phyloP scores from a whole-genome alignment of 1,140 invertebrate species.

The Drosophila lacteicornis region DNA sequence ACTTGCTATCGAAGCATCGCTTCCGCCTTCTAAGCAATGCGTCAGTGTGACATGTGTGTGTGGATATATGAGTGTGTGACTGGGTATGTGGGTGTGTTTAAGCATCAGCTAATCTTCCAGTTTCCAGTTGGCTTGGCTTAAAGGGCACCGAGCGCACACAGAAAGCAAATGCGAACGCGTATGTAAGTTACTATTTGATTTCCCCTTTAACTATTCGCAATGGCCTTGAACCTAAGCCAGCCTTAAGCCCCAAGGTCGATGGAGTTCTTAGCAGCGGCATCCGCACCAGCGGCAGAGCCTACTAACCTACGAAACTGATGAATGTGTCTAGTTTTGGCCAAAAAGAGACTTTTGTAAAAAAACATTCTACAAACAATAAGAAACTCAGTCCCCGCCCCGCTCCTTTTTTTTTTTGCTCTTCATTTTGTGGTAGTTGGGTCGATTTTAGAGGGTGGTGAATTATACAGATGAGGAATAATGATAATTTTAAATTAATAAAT shows the following conservation, averaged over 20 bases:
- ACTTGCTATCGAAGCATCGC: constrained; percentile 10
- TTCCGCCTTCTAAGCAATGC: constrained; percentile 22
- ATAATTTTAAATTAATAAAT: background rate
- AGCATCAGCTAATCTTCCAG: constrained; percentile 68
- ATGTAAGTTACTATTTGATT: constrained; percentile 66
- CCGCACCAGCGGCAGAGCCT: constrained; percentile 42
- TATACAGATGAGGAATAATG: background rate
- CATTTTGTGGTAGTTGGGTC: constrained; percentile 4
- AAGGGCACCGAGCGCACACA: constrained; percentile 51
- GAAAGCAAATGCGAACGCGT: constrained; percentile 32
- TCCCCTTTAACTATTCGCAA: constrained; percentile 30
- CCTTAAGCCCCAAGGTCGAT: constrained; percentile 3
- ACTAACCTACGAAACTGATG: constrained; percentile 56
- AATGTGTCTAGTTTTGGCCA: constrained; percentile 71
- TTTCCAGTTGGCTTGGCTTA: constrained; percentile 80
- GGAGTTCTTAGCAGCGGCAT: constrained; percentile 27
- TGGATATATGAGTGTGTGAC: background rate
- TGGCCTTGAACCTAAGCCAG: constrained; percentile 51
- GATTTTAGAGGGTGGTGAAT: background rate
- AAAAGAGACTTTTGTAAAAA: constrained; percentile 5
- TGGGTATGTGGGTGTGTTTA: constrained; percentile 18
- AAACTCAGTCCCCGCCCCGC: background rate
- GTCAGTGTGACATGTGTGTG: background rate
- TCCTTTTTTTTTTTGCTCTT: background rate
- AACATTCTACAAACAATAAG: background rate